Evolutionary conservation across 2,888 invertebrate genomes (phyloP), one percentile per base, ranked within the genome.

Genomic region (Ochropleura leucogaster): DNA sequence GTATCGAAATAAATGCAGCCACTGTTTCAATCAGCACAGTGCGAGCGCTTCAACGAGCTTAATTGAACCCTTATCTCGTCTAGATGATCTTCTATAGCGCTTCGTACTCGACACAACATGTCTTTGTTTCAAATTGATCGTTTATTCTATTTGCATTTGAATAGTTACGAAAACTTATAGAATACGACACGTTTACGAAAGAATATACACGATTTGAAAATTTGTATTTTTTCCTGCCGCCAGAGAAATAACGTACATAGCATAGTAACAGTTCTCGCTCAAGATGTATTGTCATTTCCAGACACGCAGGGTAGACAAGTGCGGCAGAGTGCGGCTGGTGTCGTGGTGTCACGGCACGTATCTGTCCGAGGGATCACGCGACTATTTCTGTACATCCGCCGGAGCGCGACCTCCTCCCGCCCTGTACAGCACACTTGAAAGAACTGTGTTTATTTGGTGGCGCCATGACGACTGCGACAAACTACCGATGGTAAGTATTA

Each of bases 311-410:
- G 9, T 14, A 51, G 75, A 53, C 18, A 14, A 40, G 51, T 14
- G 62, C 6, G 55, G 53, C 44, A 9, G 10, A 46, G 59, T 10
- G 10, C 7, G 4, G 72, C 60, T 16, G 3, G 18, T 47, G 20
- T 20, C 46, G 30, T 20, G 0, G 18, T 53, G 40, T 14, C 55
- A 42, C 46, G 10, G 47, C 20, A 7, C 20, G 42, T 55, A n/a
- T 46, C 12, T 47, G 40, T 20, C 51, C 44, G 40, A 20, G 53
- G 42, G 57, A 57, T 30, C 51, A 51, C 68, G 77, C 68, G 67
- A 69, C 78, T 89, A 89, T 89, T 89, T 89, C 59, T 81, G 85
- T 84, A 84, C 87, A 86, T 89, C 86, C 85, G 86, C 71, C 74
- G 79, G 20, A 42, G 62, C 44, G 64, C 65, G 70, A 53, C 69